Conservation (phyloP, 1,140 invertebrate genomes). For the Onthophagus taurus region DNA sequence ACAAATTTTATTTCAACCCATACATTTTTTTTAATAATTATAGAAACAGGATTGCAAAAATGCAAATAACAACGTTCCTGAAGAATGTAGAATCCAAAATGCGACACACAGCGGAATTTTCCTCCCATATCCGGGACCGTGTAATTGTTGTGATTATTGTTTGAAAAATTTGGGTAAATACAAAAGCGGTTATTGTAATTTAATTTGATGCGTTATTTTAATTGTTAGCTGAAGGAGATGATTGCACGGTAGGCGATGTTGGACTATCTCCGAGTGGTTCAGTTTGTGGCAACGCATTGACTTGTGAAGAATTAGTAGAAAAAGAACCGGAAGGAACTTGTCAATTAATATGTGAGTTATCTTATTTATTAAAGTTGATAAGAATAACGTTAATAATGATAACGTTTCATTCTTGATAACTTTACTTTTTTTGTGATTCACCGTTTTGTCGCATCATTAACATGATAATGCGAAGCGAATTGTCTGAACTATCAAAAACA, state of each 20-base stretch:
- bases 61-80: conserved; percentile 30
- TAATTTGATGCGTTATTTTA: conserved; percentile 3
- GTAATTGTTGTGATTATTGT: conserved; percentile 51
- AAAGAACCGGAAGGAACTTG: background rate
- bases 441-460: no score
- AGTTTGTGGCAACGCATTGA: conserved; percentile 38
- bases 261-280: conserved; percentile 24
- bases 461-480: no score
- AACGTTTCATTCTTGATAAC: background rate
- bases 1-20: no score
- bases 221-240: conserved; percentile 30
- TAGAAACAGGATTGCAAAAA: no score
- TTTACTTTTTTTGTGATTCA: no score
- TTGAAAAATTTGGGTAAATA: conserved; percentile 39
- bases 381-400: background rate
- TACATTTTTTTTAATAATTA: no score
- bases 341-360: conserved; percentile 3
- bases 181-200: background rate
- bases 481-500: no score
- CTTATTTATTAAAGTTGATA: background rate
- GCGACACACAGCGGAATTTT: conserved; percentile 40
- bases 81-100: conserved; percentile 40
- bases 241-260: conserved; percentile 33
- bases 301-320: conserved; percentile 21
- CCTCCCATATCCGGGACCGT: conserved; percentile 42